Percentiles rank a stretch among this genome's conserved stretches.
Evolutionary conservation across 2,113 vertebrate genomes (phyloP).

Genomic region (Globicephala melas): DNA sequence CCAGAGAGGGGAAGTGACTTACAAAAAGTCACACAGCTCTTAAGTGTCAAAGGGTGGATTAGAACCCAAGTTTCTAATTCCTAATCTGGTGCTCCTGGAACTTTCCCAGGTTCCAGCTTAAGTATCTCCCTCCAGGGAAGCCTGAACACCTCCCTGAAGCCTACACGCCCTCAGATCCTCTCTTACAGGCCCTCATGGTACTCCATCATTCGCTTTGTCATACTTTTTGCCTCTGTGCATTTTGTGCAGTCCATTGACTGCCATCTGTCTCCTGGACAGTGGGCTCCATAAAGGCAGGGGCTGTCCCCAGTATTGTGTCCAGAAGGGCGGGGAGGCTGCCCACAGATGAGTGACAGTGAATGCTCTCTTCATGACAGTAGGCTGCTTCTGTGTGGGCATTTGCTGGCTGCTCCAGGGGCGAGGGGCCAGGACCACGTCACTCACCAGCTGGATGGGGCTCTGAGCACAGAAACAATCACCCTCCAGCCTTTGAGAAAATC

Average conservation of each 20-base stretch:
- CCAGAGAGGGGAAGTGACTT: background rate
- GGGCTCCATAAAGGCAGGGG: background rate
- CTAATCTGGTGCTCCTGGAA: background rate
- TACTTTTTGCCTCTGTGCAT: background rate
- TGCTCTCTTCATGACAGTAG: background rate
- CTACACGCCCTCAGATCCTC: background rate
- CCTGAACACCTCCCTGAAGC: background rate
- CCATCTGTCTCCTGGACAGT: background rate
- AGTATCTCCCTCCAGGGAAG: background rate
- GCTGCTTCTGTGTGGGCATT: background rate
- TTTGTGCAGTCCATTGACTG: background rate
- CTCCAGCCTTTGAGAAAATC: background rate
- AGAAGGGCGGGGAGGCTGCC: too few species aligned
- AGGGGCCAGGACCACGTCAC: background rate
- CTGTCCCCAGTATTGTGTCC: fast-evolving
- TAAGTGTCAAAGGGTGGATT: background rate
- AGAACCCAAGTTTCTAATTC: background rate
- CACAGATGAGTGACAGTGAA: background rate
- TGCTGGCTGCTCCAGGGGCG: fast-evolving
- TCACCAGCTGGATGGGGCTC: background rate
- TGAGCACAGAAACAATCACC: background rate
- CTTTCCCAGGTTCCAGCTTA: background rate
- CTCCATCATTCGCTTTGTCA: background rate
- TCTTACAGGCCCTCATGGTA: background rate
- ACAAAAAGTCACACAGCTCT: background rate